Conservation (phyloP, 2,797 vertebrate genomes). For the Mus spretus region DNA sequence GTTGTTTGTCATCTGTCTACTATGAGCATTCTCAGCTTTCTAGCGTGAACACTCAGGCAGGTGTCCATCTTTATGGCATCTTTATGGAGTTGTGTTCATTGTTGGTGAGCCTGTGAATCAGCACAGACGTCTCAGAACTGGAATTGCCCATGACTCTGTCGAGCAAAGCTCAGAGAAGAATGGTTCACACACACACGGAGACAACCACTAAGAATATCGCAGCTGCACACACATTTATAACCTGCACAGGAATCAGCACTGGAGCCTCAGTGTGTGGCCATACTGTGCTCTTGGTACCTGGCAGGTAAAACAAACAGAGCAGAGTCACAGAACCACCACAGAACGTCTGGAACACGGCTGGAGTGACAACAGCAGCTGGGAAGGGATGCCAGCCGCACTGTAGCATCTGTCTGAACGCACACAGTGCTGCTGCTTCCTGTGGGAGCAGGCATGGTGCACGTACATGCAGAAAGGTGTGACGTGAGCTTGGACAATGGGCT, state of each 20-base stretch:
- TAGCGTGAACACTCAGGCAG: too few relatives aligned
- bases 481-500: not conserved
- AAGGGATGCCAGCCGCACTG: not conserved
- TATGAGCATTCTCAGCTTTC: not conserved
- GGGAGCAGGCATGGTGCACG: not conserved
- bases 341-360: not conserved
- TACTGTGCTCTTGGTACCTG: too few relatives aligned
- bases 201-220: too few relatives aligned
- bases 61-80: not conserved
- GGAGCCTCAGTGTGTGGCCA: not conserved
- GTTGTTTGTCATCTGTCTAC: not conserved
- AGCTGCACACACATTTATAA: not conserved
- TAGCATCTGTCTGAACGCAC: not conserved
- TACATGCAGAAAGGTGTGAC: not conserved
- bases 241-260: not conserved
- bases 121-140: not conserved
- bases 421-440: not conserved
- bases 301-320: not conserved
- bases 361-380: not conserved
- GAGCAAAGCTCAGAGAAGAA: not conserved
- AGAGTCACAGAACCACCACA: not conserved
- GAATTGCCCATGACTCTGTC: not conserved
- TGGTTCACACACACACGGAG: not conserved
- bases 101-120: not conserved
- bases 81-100: not conserved